Conservation (phyloP, 2,113 vertebrate species). For the Patagioenas fasciata region DNA sequence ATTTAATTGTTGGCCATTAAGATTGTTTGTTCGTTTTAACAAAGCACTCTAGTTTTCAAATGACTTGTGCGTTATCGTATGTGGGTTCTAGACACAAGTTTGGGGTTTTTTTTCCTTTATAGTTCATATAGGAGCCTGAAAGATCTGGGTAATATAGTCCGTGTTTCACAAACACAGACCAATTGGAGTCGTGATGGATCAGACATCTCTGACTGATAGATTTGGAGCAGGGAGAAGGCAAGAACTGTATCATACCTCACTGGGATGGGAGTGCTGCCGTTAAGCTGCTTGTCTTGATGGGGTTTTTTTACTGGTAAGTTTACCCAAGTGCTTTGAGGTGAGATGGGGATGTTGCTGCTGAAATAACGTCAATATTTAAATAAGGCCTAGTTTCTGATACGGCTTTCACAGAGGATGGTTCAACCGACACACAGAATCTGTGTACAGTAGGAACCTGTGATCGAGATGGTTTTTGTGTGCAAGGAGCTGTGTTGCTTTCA, state of each 20-base stretch:
- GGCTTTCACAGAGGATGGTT: not conserved
- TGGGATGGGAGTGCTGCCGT: not conserved
- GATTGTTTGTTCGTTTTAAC: not conserved
- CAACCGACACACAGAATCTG: not conserved
- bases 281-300: not conserved
- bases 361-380: not conserved
- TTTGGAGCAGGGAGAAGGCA: not conserved
- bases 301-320: not conserved
- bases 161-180: not conserved
- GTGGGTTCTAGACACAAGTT: not conserved
- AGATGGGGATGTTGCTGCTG: not conserved
- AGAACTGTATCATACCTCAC: not conserved
- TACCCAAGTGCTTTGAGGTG: not conserved
- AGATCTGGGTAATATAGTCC: not conserved
- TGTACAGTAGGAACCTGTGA: not conserved
- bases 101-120: not conserved
- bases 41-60: not conserved
- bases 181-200: not conserved
- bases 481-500: not conserved
- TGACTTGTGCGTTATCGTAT: not conserved
- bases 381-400: not conserved
- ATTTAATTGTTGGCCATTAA: not conserved
- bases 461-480: not conserved
- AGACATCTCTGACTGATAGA: slow-evolving; percentile 22
- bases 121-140: not conserved